Evolutionary conservation across 2,113 vertebrate genomes (phyloP), one percentile per base, ranked within the genome.

Genomic region (Spea bombifrons): DNA sequence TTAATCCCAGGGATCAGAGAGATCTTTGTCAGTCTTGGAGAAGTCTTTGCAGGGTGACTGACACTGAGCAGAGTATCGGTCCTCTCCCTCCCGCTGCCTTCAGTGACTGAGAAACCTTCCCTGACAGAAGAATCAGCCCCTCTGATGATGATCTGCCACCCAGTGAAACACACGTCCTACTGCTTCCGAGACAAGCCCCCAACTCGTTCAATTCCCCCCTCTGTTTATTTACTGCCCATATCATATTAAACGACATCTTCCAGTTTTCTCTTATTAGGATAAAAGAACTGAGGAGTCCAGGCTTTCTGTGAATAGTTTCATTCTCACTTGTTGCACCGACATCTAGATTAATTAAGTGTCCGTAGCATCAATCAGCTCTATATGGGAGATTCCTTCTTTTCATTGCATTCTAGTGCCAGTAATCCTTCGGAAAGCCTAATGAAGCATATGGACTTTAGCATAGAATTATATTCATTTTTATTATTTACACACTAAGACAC

Each of bases 211-310:
- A 13, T n/a, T 49, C 74, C 30, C 63, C 8, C 44, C 66, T 6
- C 12, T 55, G 17, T 50, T 4, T 59, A 48, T 70, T 66, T 30
- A 45, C 45, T 75, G 55, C 59, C 67, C 65, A 76, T 66, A 65
- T 66, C 13, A 55, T 68, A 55, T 76, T 30, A 4, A 47, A 68
- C 68, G 43, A 47, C 66, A 68, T 68, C 64, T 76, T 17, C 30
- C 44, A 69, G 50, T 61, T 43, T 70, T 69, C 65, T 66, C 66
- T 76, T 67, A 76, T 76, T 69, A 70, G 75, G 75, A 44, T 57
- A 45, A 69, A 59, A 48, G 8, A 57, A 53, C 48, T 15, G 73
- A 13, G 10, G 45, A 12, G 15, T 44, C 5, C 43, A 47, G 44
- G 52, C 61, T 69, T 59, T 66, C 75, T 70, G 66, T 47, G 61